Conservation (phyloP, 2,797 vertebrate genomes). For the Gila robusta region DNA sequence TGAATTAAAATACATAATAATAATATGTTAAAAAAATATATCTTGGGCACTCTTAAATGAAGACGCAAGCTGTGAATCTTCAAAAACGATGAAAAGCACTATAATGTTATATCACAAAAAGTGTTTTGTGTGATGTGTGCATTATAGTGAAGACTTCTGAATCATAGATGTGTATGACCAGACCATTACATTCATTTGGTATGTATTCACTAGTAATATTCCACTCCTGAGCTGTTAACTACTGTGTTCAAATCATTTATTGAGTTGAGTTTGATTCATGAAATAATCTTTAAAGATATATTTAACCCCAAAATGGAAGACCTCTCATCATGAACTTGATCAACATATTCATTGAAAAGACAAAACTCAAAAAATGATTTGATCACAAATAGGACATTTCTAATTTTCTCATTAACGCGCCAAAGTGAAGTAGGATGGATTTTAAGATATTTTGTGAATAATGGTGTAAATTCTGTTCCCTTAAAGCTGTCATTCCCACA, state of each 20-base stretch:
- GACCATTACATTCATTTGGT: not conserved
- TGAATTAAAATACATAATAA: not conserved
- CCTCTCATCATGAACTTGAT: not conserved
- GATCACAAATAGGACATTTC: not conserved
- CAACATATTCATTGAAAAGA: not conserved
- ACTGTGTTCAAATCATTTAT: not conserved
- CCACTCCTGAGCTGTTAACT: not conserved
- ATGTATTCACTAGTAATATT: not conserved
- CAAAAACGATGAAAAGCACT: not conserved
- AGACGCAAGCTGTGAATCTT: not conserved
- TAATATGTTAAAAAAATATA: not conserved
- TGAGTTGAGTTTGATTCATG: not conserved
- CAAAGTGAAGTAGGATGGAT: not conserved
- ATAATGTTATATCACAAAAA: not conserved
- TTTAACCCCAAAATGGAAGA: not conserved
- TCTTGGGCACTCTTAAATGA: not conserved
- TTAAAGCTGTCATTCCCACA: not conserved
- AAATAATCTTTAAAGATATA: not conserved
- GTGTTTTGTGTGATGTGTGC: not conserved
- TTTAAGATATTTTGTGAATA: not conserved
- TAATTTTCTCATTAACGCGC: not conserved
- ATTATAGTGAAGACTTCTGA: not conserved
- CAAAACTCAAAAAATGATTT: not conserved
- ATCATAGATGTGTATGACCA: not conserved
- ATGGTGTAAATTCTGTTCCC: not conserved